These are phyloP conservation scores for Bombyx mori DNA, from an alignment of 1,140 invertebrate species.

Conservation along the genomic window ASM3026992v2 NC_085128.1:5379001-5379500, in stretches of 20 bases:
- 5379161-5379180: constrained; percentile 24
- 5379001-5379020: constrained; percentile 78
- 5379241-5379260: constrained; percentile 70
- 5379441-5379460: too few species aligned
- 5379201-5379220: constrained; percentile 66
- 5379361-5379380: constrained; percentile 17
- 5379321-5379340: constrained; percentile 46
- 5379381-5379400: constrained; percentile 3
- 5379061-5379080: constrained; percentile 51
- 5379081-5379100: constrained; percentile 53
- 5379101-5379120: constrained; percentile 45
- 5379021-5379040: constrained; percentile 83
- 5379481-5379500: too few species aligned
- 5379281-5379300: constrained; percentile 41
- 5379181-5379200: constrained; percentile 32
- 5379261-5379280: constrained; percentile 64
- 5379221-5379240: constrained; percentile 68
- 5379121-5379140: constrained; percentile 57
- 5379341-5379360: constrained; percentile 36
- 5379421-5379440: too few species aligned
- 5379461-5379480: too few species aligned
- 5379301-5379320: constrained; percentile 26
- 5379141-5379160: constrained; percentile 45
- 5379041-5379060: constrained; percentile 68
- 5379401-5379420: too few species aligned